phyloP scores from a whole-genome alignment of 2,888 invertebrate genomes.

The Trichogramma evanescens region DNA sequence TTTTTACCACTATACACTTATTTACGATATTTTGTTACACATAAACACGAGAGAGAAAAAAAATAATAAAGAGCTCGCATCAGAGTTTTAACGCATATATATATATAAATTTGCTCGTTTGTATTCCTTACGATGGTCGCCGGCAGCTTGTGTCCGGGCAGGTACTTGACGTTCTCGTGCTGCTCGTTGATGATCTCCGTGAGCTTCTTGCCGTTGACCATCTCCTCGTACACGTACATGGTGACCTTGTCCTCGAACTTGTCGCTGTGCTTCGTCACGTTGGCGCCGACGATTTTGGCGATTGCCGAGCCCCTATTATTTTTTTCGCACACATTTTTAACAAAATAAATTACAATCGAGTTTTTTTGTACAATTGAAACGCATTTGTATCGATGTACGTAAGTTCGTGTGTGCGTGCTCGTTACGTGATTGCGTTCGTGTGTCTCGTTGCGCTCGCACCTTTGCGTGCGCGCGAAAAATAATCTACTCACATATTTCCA shows the following conservation, averaged over 20 bases:
- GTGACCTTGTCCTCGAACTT: conserved; percentile 82
- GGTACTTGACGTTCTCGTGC: conserved; percentile 97
- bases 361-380: too few species aligned
- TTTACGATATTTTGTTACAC: not conserved
- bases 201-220: conserved; percentile 85
- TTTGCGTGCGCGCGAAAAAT: too few species aligned
- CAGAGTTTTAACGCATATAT: not conserved
- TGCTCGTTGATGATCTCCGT: conserved; percentile 96
- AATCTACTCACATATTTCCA: conserved; percentile 2
- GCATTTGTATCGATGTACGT: too few species aligned
- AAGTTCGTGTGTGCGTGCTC: too few species aligned
- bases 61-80: not conserved
- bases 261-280: conserved; percentile 66
- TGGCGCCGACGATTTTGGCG: conserved; percentile 94
- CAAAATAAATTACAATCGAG: too few species aligned
- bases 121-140: conserved; percentile 81
- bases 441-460: too few species aligned
- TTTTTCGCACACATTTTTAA: too few species aligned
- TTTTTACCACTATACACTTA: not conserved
- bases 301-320: conserved; percentile 87
- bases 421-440: too few species aligned
- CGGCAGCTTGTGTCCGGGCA: conserved; percentile 91
- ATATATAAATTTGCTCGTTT: too few species aligned
- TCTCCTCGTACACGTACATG: conserved; percentile 97
- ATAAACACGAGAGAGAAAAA: not conserved